These are phyloP conservation scores for Galemys pyrenaicus DNA, from an alignment of 2,113 vertebrate genomes.

Conservation along the genomic window DNA sequence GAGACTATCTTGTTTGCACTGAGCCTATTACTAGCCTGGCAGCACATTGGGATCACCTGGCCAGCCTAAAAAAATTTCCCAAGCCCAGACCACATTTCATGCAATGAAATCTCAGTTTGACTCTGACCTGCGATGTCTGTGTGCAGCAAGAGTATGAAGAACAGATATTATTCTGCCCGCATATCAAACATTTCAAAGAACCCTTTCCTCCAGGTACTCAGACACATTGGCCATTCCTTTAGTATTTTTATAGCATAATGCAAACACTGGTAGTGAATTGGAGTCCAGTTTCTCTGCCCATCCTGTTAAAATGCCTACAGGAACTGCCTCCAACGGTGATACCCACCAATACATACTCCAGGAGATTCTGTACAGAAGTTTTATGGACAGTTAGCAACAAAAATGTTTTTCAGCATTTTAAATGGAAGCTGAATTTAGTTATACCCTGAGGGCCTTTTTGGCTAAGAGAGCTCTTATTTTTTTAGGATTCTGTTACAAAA, in stretches of 20 bases:
- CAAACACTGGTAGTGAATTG: neutral
- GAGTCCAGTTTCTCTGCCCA: neutral
- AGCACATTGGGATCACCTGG: too few relatives aligned
- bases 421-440: neutral
- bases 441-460: neutral
- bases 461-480: neutral
- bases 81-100: neutral
- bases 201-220: neutral
- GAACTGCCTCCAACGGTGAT: neutral
- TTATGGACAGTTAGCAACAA: neutral
- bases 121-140: neutral
- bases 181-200: neutral
- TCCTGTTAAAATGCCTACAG: neutral
- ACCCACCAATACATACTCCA: neutral
- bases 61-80: neutral
- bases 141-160: neutral
- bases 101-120: neutral
- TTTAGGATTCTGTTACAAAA: neutral
- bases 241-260: neutral
- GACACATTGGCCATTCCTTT: neutral
- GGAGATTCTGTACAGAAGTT: neutral
- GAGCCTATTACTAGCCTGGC: neutral
- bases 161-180: neutral
- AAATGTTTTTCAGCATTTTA: neutral
- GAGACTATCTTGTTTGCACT: neutral